Percentiles rank a stretch among this genome's conserved stretches.
These are phyloP conservation scores for Morelia viridis DNA, from an alignment of 2,797 vertebrate genomes.

Conservation along the genomic window DNA sequence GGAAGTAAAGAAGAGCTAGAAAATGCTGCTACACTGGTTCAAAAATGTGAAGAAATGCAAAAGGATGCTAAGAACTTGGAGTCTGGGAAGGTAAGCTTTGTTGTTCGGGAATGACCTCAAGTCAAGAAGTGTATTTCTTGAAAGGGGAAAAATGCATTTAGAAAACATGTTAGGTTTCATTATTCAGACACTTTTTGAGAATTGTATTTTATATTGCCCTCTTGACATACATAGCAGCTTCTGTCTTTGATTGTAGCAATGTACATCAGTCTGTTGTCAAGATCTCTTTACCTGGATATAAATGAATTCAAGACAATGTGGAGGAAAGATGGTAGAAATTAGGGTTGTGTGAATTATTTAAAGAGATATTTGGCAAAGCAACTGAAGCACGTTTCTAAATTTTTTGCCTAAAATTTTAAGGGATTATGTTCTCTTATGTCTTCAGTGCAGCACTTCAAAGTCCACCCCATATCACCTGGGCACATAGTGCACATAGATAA, in stretches of 20 bases:
- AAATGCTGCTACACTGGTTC: background rate
- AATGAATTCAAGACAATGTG: background rate
- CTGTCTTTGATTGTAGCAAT: background rate
- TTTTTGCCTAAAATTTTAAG: background rate
- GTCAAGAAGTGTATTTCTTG: background rate
- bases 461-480: background rate
- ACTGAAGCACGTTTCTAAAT: background rate
- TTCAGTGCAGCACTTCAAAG: background rate
- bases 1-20: accelerated
- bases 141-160: background rate
- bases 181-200: background rate
- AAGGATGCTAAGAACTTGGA: background rate
- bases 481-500: background rate
- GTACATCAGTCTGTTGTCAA: background rate
- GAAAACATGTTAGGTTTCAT: background rate
- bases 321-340: background rate
- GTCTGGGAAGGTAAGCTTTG: too few species aligned
- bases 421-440: background rate
- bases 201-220: background rate
- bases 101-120: background rate
- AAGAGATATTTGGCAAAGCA: background rate
- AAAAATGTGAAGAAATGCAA: accelerated
- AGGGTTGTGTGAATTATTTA: background rate
- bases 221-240: background rate
- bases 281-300: background rate